Evolutionary conservation across 1,140 invertebrate genomes (phyloP).

Genomic region (Cydia strobilella): DNA sequence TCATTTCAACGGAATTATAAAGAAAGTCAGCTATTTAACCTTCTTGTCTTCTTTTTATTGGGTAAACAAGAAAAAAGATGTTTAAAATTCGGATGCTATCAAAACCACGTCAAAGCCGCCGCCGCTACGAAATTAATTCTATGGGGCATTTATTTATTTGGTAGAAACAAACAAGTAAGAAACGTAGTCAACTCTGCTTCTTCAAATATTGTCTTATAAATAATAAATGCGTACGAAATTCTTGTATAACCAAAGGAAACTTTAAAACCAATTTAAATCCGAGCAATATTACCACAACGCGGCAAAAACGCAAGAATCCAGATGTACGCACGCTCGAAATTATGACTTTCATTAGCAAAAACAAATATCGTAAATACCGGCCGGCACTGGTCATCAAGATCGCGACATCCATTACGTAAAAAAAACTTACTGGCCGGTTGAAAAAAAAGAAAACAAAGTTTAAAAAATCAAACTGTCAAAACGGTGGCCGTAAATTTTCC

Average conservation of each 20-base stretch:
- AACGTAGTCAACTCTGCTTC: constrained; percentile 7
- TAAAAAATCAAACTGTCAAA: constrained; percentile 78
- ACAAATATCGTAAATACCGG: constrained; percentile 48
- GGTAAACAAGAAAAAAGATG: constrained; percentile 17
- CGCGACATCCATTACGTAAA: constrained; percentile 62
- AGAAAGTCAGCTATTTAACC: constrained; percentile 31
- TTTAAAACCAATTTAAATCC: constrained; percentile 22
- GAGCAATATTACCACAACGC: constrained; percentile 28
- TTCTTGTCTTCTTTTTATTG: constrained; percentile 29
- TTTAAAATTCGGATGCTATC: constrained; percentile 31
- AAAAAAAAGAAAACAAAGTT: constrained; percentile 62
- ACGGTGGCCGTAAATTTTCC: constrained; percentile 72
- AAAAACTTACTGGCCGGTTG: constrained; percentile 49
- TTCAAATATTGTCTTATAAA: constrained; percentile 28
- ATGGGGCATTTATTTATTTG: constrained; percentile 25
- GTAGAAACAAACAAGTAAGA: constrained; percentile 5
- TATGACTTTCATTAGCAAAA: constrained; percentile 69
- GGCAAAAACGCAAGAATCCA: constrained; percentile 26
- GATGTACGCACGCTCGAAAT: constrained; percentile 45
- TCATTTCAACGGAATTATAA: constrained; percentile 15
- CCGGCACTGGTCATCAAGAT: constrained; percentile 62
- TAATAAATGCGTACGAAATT: constrained; percentile 19
- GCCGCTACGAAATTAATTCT: constrained; percentile 12
- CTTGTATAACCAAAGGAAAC: constrained; percentile 2
- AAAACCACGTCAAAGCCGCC: constrained; percentile 25